phyloP scores from a whole-genome alignment of 1,140 invertebrate genomes.

The Lutraria rhynchaena region DNA sequence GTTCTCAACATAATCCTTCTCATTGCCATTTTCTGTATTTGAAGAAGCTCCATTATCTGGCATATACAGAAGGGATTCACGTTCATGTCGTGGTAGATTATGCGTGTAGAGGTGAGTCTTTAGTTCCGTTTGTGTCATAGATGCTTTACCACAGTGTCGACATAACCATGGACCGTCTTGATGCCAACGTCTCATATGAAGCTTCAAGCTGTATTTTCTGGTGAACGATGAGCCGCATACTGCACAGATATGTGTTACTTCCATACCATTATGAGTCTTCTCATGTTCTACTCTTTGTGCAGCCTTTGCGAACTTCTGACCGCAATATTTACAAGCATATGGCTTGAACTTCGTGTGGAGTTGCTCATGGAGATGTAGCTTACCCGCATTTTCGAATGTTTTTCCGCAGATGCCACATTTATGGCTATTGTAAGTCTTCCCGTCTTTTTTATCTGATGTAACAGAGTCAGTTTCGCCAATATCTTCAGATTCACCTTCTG shows the following conservation, averaged over 20 bases:
- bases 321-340: constrained; percentile 74
- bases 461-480: constrained; percentile 8
- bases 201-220: constrained; percentile 83
- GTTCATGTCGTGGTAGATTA: constrained; percentile 68
- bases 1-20: constrained; percentile 21
- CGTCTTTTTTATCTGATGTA: constrained; percentile 54
- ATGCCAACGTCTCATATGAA: constrained; percentile 83
- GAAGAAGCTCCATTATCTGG: constrained; percentile 87
- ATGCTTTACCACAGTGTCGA: constrained; percentile 82
- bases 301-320: constrained; percentile 71
- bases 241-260: constrained; percentile 84
- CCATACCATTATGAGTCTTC: constrained; percentile 71
- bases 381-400: constrained; percentile 64
- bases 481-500: constrained; percentile 46
- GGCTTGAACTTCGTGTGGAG: constrained; percentile 75
- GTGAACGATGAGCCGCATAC: constrained; percentile 85
- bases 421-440: constrained; percentile 41
- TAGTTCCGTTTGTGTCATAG: constrained; percentile 65
- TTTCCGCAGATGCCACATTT: constrained; percentile 75
- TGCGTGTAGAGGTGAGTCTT: constrained; percentile 73
- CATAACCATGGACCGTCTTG: constrained; percentile 83
- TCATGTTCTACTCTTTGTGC: constrained; percentile 72
- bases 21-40: constrained; percentile 10
- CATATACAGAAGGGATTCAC: constrained; percentile 71
- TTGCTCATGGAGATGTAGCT: constrained; percentile 71